A percentile compares a stretch with the other conserved stretches of the same genome.
Conservation (phyloP, 1,140 invertebrate species). For the Psix sp. region DNA sequence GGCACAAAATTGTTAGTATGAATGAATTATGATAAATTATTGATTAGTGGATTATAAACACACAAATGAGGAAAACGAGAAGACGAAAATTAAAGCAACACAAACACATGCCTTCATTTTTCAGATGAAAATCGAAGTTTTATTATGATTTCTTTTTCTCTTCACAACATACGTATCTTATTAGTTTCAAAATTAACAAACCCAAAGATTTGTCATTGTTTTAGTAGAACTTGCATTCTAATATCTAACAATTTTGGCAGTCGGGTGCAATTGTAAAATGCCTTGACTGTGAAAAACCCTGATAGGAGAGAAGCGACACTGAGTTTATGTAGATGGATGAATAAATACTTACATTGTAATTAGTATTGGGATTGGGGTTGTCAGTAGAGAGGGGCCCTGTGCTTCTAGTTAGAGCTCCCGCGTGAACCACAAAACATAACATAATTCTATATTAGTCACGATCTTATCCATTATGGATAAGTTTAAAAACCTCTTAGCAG, state of each 20-base stretch:
- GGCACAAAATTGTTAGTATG: too few species aligned
- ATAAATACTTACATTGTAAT: slow-evolving; percentile 76
- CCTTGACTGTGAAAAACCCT: slow-evolving; percentile 50
- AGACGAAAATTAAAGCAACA: too few species aligned
- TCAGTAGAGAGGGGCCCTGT: slow-evolving; percentile 75
- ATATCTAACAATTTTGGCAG: slow-evolving; percentile 26
- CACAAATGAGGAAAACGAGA: too few species aligned
- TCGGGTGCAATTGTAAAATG: slow-evolving; percentile 48
- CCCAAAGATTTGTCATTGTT: too few species aligned
- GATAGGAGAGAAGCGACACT: slow-evolving; percentile 67
- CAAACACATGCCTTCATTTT: too few species aligned
- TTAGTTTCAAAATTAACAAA: too few species aligned
- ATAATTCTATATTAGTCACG: slow-evolving; percentile 76
- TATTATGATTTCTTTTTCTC: too few species aligned
- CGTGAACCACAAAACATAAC: slow-evolving; percentile 76
- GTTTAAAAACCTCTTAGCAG: slow-evolving; percentile 43
- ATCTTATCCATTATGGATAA: slow-evolving; percentile 64
- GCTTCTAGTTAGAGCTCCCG: slow-evolving; percentile 76
- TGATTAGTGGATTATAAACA: too few species aligned
- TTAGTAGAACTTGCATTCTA: slow-evolving; percentile 29
- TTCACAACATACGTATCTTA: too few species aligned
- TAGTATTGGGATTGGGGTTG: slow-evolving; percentile 76
- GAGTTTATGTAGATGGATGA: slow-evolving; percentile 71
- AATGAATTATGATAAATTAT: too few species aligned
- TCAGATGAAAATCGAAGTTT: too few species aligned